Percentiles rank a stretch among this genome's conserved stretches.
These are phyloP conservation scores for Nephrotoma guestfalica DNA, from an alignment of 2,888 invertebrate species.

Conservation along the genomic window DNA sequence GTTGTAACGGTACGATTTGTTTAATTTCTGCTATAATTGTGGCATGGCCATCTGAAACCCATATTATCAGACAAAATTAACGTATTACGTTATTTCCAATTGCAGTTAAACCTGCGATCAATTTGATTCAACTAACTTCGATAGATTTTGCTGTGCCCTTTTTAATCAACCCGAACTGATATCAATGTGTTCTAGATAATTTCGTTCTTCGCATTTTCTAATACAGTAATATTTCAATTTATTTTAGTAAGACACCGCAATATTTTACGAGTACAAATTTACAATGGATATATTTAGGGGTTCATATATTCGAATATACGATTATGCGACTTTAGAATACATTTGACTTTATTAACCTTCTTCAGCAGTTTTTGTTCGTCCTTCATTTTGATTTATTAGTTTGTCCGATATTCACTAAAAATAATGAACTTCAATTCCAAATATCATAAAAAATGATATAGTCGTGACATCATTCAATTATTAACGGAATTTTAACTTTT, in stretches of 20 bases:
- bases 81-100: too few relatives aligned
- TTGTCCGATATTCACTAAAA: background rate
- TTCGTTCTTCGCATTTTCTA: background rate
- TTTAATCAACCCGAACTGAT: too few relatives aligned
- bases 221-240: background rate
- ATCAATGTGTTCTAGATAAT: too few relatives aligned
- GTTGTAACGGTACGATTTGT: too few relatives aligned
- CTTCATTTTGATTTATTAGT: background rate
- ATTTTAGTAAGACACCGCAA: background rate
- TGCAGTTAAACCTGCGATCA: too few relatives aligned
- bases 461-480: background rate
- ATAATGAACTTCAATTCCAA: background rate
- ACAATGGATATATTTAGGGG: background rate
- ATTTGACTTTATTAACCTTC: background rate
- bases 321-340: background rate
- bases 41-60: too few relatives aligned
- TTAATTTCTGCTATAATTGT: too few relatives aligned
- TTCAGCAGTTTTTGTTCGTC: background rate
- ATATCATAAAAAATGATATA: background rate
- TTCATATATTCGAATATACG: background rate
- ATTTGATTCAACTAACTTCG: too few relatives aligned
- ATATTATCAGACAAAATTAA: too few relatives aligned
- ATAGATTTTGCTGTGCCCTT: too few relatives aligned
- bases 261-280: background rate
- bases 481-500: background rate